A percentile compares a stretch with the other conserved stretches of the same genome.
Evolutionary conservation across 1,140 invertebrate species (phyloP).

Genomic region (Neelides sp.): DNA sequence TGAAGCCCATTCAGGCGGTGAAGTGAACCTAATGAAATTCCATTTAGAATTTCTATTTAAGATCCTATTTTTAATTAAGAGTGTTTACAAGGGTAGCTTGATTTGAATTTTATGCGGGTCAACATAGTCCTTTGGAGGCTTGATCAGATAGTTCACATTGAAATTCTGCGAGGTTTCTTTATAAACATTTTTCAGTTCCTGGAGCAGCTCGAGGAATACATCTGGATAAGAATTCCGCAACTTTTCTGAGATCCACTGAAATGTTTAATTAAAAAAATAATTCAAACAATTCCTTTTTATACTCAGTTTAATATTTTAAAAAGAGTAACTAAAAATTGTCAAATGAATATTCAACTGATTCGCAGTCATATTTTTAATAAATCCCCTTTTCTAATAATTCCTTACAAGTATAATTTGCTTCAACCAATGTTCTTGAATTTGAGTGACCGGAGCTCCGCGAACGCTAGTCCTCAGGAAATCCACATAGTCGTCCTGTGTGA

Average conservation of each 20-base stretch:
- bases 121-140: slow-evolving; percentile 16
- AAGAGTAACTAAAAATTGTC: neutral
- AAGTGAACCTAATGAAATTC: slow-evolving; percentile 9
- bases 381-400: neutral
- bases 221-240: slow-evolving; percentile 7
- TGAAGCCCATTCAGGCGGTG: slow-evolving; percentile 17
- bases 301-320: neutral
- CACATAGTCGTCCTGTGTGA: slow-evolving; percentile 24
- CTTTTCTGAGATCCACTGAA: slow-evolving; percentile 12
- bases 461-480: slow-evolving; percentile 25
- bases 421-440: slow-evolving; percentile 15
- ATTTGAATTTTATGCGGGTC: slow-evolving; percentile 6
- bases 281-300: neutral
- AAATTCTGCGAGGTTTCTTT: slow-evolving; percentile 17
- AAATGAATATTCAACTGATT: slow-evolving; percentile 1
- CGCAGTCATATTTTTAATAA: neutral
- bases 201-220: slow-evolving; percentile 4
- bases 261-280: neutral
- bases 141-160: slow-evolving; percentile 20
- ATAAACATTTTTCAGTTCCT: slow-evolving; percentile 17
- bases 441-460: slow-evolving; percentile 17
- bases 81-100: slow-evolving; percentile 20
- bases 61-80: neutral
- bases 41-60: neutral
- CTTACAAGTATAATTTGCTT: slow-evolving; percentile 17